These are phyloP conservation scores for Oncorhynchus mykiss DNA, from an alignment of 2,113 vertebrate genomes.

Conservation along the genomic window DNA sequence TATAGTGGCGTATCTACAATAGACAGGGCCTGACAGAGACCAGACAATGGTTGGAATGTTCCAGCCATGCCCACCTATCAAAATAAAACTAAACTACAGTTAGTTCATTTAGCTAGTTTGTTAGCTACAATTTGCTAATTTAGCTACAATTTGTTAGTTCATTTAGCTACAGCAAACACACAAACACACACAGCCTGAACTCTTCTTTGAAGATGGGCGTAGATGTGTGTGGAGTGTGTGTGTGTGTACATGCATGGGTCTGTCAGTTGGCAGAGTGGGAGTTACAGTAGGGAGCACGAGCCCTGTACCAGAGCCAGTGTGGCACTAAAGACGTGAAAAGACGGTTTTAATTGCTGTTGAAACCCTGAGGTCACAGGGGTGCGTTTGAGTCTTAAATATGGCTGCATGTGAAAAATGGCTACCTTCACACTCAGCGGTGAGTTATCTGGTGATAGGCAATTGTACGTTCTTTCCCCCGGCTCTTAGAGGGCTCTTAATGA, in stretches of 20 bases:
- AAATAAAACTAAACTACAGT: too few species aligned
- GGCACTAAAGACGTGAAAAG: not conserved
- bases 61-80: too few species aligned
- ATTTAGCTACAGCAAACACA: too few species aligned
- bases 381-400: not conserved
- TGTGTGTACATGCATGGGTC: not conserved
- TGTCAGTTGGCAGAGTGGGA: not conserved
- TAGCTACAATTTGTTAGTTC: too few species aligned
- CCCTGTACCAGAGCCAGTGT: not conserved
- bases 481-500: slow-evolving; percentile 54
- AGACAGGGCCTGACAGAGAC: too few species aligned
- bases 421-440: not conserved
- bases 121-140: too few species aligned
- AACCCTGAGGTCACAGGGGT: slow-evolving; percentile 35
- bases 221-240: not conserved
- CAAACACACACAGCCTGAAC: slow-evolving; percentile 12
- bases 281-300: not conserved
- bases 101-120: too few species aligned
- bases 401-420: not conserved
- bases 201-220: not conserved
- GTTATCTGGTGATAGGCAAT: not conserved
- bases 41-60: too few species aligned
- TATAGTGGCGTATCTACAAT: not conserved
- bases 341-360: slow-evolving; percentile 46
- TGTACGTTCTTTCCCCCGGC: slow-evolving; percentile 10